Percentiles rank a stretch among this genome's conserved stretches.
Evolutionary conservation across 1,140 invertebrate genomes (phyloP).

Genomic region (Probaryconus sp.): DNA sequence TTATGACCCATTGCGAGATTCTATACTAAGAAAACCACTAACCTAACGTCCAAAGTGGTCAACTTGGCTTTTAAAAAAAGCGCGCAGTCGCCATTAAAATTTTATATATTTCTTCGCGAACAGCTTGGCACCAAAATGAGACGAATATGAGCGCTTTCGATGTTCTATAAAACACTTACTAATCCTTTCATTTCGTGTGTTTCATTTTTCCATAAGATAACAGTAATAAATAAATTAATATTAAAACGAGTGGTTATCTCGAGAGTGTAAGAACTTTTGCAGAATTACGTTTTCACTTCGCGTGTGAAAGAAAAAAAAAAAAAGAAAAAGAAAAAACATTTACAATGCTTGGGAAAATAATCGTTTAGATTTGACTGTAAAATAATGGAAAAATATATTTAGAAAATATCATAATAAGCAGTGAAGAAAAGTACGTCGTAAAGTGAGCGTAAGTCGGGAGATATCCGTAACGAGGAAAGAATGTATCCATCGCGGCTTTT

Average conservation of each 20-base stretch:
- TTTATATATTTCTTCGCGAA: slow-evolving; percentile 55
- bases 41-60: slow-evolving; percentile 65
- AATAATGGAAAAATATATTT: slow-evolving; percentile 4
- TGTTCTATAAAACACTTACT: too few species aligned
- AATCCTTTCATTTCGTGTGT: too few species aligned
- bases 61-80: slow-evolving; percentile 60
- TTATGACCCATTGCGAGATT: slow-evolving; percentile 51
- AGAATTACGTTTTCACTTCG: too few species aligned
- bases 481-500: slow-evolving; percentile 67
- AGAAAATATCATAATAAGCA: slow-evolving; percentile 5
- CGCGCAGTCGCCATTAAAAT: slow-evolving; percentile 68
- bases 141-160: too few species aligned
- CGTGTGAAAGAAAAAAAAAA: too few species aligned
- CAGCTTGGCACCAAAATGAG: neutral
- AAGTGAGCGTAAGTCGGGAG: slow-evolving; percentile 46
- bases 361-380: too few species aligned
- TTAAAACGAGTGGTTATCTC: too few species aligned
- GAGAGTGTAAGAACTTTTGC: too few species aligned
- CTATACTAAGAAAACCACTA: slow-evolving; percentile 72
- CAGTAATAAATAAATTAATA: too few species aligned
- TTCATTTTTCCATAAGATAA: too few species aligned
- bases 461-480: slow-evolving; percentile 63
- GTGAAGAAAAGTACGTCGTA: slow-evolving; percentile 31
- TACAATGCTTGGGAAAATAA: too few species aligned
- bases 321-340: too few species aligned